A percentile compares a stretch with the other conserved stretches of the same genome.
Conservation (phyloP, 2,888 invertebrate genomes). For the Agrenia bidenticulata region DNA sequence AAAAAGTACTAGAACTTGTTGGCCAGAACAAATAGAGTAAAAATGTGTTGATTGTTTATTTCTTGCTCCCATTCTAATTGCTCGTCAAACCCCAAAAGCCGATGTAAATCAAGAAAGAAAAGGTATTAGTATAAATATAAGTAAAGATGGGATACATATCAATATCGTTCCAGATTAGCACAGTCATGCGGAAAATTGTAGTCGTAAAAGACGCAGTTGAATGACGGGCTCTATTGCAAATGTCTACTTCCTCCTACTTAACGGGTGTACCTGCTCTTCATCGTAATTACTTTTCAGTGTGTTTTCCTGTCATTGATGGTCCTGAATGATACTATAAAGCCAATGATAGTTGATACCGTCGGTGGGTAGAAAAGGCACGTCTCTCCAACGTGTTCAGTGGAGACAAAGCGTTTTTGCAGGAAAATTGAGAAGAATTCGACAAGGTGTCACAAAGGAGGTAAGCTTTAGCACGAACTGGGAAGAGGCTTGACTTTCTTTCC, state of each 20-base stretch:
- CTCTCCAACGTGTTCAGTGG: neutral
- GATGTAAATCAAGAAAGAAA: too few relatives aligned
- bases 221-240: constrained; percentile 12
- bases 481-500: constrained; percentile 1
- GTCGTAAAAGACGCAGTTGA: constrained; percentile 25
- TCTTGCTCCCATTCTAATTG: neutral
- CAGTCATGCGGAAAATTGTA: constrained; percentile 45
- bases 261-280: constrained; percentile 16
- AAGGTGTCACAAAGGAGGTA: constrained; percentile 31
- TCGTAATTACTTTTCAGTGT: constrained; percentile 17
- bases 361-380: constrained; percentile 1
- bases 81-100: neutral
- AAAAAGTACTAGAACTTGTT: neutral
- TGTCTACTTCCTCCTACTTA: constrained; percentile 35
- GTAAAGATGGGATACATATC: constrained; percentile 2
- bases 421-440: constrained; percentile 21
- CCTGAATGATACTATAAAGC: constrained; percentile 5
- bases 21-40: neutral
- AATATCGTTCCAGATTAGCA: constrained; percentile 30
- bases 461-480: constrained; percentile 5
- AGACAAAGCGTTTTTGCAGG: constrained; percentile 3
- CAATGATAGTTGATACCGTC: neutral
- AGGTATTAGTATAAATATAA: neutral
- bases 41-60: constrained; percentile 4
- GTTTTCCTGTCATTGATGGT: constrained; percentile 31